These are phyloP conservation scores for Nemoura dubitans DNA, from an alignment of 2,888 invertebrate species.

Conservation along the genomic window DNA sequence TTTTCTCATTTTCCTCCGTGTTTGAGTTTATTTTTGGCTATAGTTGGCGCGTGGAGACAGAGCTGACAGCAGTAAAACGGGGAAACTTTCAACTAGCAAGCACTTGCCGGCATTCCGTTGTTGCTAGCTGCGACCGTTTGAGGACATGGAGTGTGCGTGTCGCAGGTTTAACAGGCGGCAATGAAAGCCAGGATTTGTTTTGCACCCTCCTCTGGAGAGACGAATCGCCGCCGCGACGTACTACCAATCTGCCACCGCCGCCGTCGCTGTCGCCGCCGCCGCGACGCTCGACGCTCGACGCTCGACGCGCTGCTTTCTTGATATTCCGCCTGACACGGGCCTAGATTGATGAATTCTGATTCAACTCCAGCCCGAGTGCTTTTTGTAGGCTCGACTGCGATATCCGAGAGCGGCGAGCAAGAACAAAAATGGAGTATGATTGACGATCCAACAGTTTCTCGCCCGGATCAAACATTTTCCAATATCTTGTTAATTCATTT, in stretches of 20 bases:
- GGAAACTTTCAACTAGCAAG: background rate
- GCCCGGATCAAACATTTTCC: conserved; percentile 34
- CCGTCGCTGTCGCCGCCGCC: background rate
- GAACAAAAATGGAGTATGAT: conserved; percentile 20
- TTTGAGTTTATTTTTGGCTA: background rate
- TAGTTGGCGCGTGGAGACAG: background rate
- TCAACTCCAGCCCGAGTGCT: background rate
- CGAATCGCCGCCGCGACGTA: background rate
- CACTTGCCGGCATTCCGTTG: background rate
- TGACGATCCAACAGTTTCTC: conserved; percentile 20
- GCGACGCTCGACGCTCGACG: too few relatives aligned
- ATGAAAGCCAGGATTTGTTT: background rate
- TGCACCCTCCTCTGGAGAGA: background rate
- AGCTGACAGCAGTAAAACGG: background rate
- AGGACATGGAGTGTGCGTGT: too few relatives aligned
- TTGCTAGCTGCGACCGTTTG: background rate
- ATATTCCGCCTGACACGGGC: conserved; percentile 1
- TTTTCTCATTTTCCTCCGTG: background rate
- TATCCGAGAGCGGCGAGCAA: conserved; percentile 25
- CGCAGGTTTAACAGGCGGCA: background rate
- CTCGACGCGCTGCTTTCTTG: background rate
- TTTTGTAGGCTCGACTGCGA: conserved; percentile 15
- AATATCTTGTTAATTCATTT: conserved; percentile 40
- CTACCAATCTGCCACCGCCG: background rate
- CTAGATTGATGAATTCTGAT: conserved; percentile 36